Conservation (phyloP, 30 jellyfish, hydroid and myxozoan genomes). For the Turritopsis dohrnii region DNA sequence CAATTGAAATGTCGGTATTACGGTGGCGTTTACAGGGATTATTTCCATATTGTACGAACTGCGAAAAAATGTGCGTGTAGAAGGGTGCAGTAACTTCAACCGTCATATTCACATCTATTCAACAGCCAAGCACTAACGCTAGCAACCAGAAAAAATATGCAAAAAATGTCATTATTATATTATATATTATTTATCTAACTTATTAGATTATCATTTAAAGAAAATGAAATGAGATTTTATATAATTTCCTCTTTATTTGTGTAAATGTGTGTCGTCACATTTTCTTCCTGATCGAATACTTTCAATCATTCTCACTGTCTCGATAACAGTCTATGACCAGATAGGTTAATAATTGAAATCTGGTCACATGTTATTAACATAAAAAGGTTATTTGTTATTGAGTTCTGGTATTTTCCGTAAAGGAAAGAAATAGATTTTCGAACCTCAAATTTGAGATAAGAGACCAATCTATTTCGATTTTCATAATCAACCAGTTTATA, state of each 20-base stretch:
- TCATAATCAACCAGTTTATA: too few relatives aligned
- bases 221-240: not conserved
- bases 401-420: too few relatives aligned
- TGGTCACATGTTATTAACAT: too few relatives aligned
- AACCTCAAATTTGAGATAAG: too few relatives aligned
- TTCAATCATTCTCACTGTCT: too few relatives aligned
- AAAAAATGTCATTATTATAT: not conserved
- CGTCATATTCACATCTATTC: not conserved
- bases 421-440: too few relatives aligned
- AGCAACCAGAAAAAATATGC: not conserved
- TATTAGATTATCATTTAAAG: not conserved
- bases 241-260: not conserved
- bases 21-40: not conserved
- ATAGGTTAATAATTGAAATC: too few relatives aligned
- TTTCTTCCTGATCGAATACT: too few relatives aligned
- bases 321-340: too few relatives aligned
- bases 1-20: conserved; percentile 1
- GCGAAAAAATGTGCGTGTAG: not conserved
- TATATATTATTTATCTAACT: not conserved
- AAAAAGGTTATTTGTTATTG: too few relatives aligned
- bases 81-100: not conserved
- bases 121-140: not conserved
- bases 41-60: not conserved
- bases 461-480: too few relatives aligned
- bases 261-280: not conserved